These are phyloP conservation scores for Tenthredo mesomela DNA, from an alignment of 2,888 invertebrate species.

Conservation along the genomic window DNA sequence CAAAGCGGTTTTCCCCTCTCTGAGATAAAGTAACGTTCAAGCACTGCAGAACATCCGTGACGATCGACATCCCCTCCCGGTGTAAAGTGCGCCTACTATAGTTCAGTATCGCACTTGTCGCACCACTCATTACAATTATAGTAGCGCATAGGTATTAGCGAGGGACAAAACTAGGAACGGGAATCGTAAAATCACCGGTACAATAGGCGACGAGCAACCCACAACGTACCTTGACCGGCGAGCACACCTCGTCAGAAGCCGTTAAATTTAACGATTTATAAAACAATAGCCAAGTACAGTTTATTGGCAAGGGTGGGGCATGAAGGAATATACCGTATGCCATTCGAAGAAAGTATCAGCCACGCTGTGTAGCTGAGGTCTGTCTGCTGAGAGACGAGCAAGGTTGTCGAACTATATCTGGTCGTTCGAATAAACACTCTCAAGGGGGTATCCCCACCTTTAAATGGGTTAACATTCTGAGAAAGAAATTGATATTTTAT, in stretches of 20 bases:
- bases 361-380: constrained; percentile 52
- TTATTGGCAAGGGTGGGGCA: constrained; percentile 59
- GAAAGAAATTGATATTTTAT: too few relatives aligned
- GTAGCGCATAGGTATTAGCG: constrained; percentile 20
- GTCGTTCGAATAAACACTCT: constrained; percentile 45
- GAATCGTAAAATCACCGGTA: constrained; percentile 49
- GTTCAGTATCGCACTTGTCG: constrained; percentile 11
- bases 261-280: constrained; percentile 67
- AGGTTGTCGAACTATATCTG: constrained; percentile 60
- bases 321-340: constrained; percentile 52
- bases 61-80: constrained; percentile 22
- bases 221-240: constrained; percentile 50
- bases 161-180: constrained; percentile 42
- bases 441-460: too few relatives aligned
- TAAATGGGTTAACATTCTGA: too few relatives aligned
- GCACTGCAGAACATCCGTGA: background rate
- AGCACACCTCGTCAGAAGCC: constrained; percentile 62
- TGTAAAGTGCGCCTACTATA: background rate
- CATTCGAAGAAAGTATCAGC: constrained; percentile 52
- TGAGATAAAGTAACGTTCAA: constrained; percentile 20
- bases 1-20: background rate
- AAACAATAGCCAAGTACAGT: constrained; percentile 65
- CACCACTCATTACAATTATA: constrained; percentile 41
- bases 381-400: constrained; percentile 49
- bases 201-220: constrained; percentile 54